phyloP scores from a whole-genome alignment of 2,888 invertebrate genomes.

The Linnaemya vulpina region DNA sequence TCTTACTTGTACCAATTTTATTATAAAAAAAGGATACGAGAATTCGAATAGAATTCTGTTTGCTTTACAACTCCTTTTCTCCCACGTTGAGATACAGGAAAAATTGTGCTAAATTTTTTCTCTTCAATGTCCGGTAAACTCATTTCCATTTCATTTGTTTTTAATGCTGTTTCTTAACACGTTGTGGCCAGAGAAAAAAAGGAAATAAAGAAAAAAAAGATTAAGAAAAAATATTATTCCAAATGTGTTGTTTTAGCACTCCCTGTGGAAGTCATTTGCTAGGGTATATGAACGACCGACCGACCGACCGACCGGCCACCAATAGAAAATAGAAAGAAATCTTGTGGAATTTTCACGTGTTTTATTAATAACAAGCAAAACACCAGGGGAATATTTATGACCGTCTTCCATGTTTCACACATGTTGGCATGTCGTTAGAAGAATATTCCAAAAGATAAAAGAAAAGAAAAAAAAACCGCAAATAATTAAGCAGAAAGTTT shows the following conservation, averaged over 20 bases:
- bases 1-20: no score
- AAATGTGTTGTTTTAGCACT: conserved; percentile 20
- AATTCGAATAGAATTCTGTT: no score
- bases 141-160: neutral
- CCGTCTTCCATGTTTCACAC: neutral
- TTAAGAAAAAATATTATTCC: conserved; percentile 5
- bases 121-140: neutral
- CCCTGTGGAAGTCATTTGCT: conserved; percentile 43
- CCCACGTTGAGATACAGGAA: neutral
- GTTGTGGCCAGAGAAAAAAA: conserved; percentile 19
- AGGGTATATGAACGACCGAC: conserved; percentile 2
- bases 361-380: conserved; percentile 52
- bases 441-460: neutral
- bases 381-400: conserved; percentile 51
- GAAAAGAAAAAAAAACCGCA: neutral
- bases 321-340: conserved; percentile 19
- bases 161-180: neutral
- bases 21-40: no score
- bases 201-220: no score
- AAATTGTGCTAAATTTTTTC: neutral
- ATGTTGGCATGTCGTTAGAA: neutral
- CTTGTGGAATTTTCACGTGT: conserved; percentile 34
- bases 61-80: neutral
- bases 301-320: neutral
- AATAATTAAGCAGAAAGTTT: neutral